A percentile compares a stretch with the other conserved stretches of the same genome.
These are phyloP conservation scores for Asobara japonica DNA, from an alignment of 1,140 invertebrate species.

Conservation along the genomic window DNA sequence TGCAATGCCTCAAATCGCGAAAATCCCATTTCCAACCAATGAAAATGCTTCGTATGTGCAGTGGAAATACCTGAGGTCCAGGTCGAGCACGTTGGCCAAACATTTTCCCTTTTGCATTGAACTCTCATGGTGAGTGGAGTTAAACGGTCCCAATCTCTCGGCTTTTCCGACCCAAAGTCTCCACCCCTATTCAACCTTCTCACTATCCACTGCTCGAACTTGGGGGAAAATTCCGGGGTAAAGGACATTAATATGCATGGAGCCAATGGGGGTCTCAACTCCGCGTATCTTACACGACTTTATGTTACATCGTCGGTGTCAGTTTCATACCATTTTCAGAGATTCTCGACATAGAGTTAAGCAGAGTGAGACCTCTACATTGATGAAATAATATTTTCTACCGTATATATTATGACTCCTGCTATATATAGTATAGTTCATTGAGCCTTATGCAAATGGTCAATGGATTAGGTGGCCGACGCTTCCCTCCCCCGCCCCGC, in stretches of 20 bases:
- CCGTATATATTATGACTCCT: no score
- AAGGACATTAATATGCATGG: slow-evolving; percentile 40
- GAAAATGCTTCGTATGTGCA: background rate
- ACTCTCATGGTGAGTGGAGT: background rate
- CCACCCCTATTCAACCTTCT: background rate
- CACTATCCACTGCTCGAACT: slow-evolving; percentile 12
- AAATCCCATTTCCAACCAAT: background rate
- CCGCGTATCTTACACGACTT: background rate
- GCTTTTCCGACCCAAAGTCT: background rate
- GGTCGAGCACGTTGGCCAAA: background rate
- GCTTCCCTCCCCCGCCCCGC: no score
- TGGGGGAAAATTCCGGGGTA: background rate
- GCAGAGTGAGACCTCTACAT: no score
- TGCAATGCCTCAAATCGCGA: background rate
- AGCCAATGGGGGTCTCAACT: background rate
- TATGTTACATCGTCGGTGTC: background rate
- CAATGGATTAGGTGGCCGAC: no score
- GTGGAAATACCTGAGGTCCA: background rate
- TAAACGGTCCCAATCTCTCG: slow-evolving; percentile 24
- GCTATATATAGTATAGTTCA: no score
- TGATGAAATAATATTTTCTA: no score
- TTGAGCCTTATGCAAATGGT: no score
- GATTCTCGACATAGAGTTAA: background rate
- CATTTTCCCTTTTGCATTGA: background rate
- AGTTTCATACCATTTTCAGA: background rate